Evolutionary conservation across 2,113 vertebrate species (phyloP).

Genomic region (Cyprinodon tularosa): DNA sequence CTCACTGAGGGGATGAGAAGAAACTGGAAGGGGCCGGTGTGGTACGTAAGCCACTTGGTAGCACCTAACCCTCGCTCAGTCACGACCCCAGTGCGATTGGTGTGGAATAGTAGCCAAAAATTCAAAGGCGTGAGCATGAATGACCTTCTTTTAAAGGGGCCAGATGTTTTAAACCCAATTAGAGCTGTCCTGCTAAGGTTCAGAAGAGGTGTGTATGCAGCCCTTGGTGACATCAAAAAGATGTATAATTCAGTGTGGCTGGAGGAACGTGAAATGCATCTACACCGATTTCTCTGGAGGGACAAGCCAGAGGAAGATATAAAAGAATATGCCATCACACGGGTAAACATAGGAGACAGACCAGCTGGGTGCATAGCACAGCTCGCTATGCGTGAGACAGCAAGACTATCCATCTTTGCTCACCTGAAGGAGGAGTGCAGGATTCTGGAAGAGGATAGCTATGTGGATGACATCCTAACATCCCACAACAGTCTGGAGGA

Average conservation of each 20-base stretch:
- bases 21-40: no score
- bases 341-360: conserved; percentile 35
- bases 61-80: background rate
- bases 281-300: conserved; percentile 42
- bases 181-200: background rate
- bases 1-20: no score
- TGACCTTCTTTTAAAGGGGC: conserved; percentile 9
- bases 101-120: background rate
- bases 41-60: no score
- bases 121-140: background rate
- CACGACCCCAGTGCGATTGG: background rate
- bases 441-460: no score
- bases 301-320: conserved; percentile 1
- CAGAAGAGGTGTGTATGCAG: background rate
- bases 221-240: background rate
- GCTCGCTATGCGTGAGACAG: no score
- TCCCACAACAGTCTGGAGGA: conserved; percentile 11
- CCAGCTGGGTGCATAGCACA: conserved; percentile 1
- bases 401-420: no score
- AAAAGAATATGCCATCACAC: conserved; percentile 13
- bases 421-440: no score
- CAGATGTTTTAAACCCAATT: background rate
- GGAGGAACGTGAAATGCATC: conserved; percentile 5
- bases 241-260: conserved; percentile 11
- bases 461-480: background rate